Conservation (phyloP, 2,113 vertebrate species). For the Anhinga anhinga region DNA sequence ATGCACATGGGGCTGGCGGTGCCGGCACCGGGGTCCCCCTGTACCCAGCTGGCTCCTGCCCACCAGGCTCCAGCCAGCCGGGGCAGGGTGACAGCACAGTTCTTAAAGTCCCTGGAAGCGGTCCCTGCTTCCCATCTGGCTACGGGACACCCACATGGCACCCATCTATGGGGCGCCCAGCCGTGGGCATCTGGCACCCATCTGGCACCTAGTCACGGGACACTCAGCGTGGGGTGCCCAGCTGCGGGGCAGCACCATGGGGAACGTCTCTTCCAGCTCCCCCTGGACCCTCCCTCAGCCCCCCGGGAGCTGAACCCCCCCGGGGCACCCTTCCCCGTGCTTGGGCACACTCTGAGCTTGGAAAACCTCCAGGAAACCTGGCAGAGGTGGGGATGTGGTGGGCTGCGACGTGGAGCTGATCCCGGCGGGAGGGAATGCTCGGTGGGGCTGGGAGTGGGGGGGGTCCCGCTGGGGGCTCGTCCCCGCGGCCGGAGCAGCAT, state of each 20-base stretch:
- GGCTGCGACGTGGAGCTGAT: neutral
- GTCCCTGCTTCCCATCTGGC: neutral
- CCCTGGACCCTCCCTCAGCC: fast-evolving
- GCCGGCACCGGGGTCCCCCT: fast-evolving
- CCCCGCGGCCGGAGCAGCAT: neutral
- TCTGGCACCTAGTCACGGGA: neutral
- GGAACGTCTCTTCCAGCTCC: neutral
- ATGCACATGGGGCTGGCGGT: fast-evolving
- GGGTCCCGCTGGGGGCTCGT: neutral
- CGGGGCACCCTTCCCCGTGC: fast-evolving
- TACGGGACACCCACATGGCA: neutral
- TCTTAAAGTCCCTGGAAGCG: neutral
- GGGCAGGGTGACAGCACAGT: neutral
- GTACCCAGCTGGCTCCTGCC: neutral
- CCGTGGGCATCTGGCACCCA: neutral
- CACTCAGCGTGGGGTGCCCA: fast-evolving
- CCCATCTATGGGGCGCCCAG: too few species aligned
- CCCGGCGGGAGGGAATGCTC: fast-evolving
- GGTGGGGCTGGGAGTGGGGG: neutral
- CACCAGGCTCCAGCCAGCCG: fast-evolving
- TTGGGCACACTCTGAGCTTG: neutral
- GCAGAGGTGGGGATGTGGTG: neutral
- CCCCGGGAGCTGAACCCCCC: neutral
- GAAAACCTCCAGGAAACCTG: fast-evolving
- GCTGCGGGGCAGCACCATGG: neutral